Evolutionary conservation across 2,888 invertebrate species (phyloP), one percentile per base, ranked within the genome.

Genomic region (Sialis lutaria): DNA sequence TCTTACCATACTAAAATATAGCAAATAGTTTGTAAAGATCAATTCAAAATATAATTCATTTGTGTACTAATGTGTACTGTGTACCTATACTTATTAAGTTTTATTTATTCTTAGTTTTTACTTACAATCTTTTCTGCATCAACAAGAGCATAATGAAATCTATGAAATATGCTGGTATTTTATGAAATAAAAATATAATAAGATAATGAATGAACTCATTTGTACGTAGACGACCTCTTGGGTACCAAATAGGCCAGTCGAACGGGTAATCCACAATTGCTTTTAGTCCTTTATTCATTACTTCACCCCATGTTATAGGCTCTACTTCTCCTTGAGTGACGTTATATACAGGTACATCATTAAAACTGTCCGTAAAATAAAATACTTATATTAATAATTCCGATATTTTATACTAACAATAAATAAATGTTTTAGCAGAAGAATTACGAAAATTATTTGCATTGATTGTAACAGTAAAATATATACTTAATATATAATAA

Each of bases 301-400:
- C 78, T 46, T 79, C 73, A 1, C 82, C 82, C 93, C 93, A 95
- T 0, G 82, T 79, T 44, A 91, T 64, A 0, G 84, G 77, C 51
- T 86, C 10, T 9, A 50, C 83, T 33, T 81, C 69, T 6, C 73
- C 74, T 0, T 88, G 83, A 22, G 82, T 75, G 48, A 87, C 70
- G 60, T 93, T 91, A 64, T 80, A 80, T n/a, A 87, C 74, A 10
- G 70, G 64, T 0, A 73, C 61, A 42, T 71, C 65, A 49, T 62
- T 59, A 0, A 72, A 66, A 40, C 72, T 72, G 64, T 34, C 2
- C 2, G 4, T 22, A 22, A n/a, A 22, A 22, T 22, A 22, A 22
- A 22, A 22, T 22, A 22, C 22, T 22, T 22, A 22, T 2, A 22
- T 4, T 22, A 22, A 22, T 22, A 22, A 22, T 22, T 22, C 22